phyloP scores from a whole-genome alignment of 2,113 vertebrate species.

The Corythoichthys haematopterus region DNA sequence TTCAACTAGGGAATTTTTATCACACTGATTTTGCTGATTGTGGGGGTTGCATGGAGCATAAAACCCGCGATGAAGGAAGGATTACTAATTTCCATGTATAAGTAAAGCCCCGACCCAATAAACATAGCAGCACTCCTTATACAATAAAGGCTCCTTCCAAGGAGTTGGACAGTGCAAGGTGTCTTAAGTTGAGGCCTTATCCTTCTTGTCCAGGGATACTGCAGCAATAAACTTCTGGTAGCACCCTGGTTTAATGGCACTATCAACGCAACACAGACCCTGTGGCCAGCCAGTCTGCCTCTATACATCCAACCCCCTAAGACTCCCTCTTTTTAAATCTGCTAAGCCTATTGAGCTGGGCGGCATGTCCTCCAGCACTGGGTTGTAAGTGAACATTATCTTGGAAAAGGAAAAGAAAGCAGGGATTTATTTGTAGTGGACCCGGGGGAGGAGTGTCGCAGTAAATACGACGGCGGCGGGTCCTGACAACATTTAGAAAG shows the following conservation, averaged over 20 bases:
- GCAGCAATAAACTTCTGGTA: constrained; percentile 26
- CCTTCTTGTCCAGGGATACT: background rate
- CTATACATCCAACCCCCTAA: constrained; percentile 36
- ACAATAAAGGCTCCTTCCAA: background rate
- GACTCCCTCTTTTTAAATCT: constrained; percentile 15
- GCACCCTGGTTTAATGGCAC: constrained; percentile 49
- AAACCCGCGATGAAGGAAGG: too few relatives aligned
- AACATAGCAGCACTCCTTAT: background rate
- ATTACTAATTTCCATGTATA: background rate
- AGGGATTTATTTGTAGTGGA: constrained; percentile 36
- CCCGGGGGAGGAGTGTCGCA: constrained; percentile 28
- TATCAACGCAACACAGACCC: constrained; percentile 51
- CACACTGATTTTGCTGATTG: too few relatives aligned
- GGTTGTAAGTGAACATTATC: constrained; percentile 14
- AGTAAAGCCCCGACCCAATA: background rate
- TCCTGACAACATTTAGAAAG: background rate
- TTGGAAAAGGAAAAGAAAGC: constrained; percentile 23
- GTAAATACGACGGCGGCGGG: constrained; percentile 30
- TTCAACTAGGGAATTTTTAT: too few relatives aligned
- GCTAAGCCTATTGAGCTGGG: constrained; percentile 48
- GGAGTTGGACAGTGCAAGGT: background rate
- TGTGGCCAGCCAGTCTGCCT: constrained; percentile 31
- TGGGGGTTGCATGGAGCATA: too few relatives aligned
- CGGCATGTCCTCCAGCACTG: constrained; percentile 23
- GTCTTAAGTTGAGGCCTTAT: background rate